phyloP scores from a whole-genome alignment of 2,888 invertebrate species.

The Fissipunctia ypsillon region DNA sequence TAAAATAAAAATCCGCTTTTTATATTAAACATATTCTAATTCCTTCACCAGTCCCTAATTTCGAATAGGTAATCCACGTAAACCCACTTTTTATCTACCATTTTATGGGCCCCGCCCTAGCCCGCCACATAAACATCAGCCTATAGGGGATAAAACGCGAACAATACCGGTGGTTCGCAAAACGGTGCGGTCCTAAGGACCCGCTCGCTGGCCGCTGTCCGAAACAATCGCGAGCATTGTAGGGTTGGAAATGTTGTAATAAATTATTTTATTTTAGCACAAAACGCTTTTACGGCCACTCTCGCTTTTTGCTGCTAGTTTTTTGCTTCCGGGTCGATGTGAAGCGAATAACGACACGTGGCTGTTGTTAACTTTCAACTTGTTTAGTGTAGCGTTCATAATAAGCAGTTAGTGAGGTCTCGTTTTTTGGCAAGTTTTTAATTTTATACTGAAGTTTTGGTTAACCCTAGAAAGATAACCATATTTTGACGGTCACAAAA shows the following conservation, averaged over 20 bases:
- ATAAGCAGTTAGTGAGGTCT: slow-evolving; percentile 24
- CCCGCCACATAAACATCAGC: slow-evolving; percentile 50
- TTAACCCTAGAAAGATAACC: too few relatives aligned
- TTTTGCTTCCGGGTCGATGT: slow-evolving; percentile 79
- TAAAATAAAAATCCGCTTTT: not conserved
- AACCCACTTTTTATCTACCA: slow-evolving; percentile 15
- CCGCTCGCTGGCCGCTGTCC: slow-evolving; percentile 55
- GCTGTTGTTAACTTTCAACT: slow-evolving; percentile 76
- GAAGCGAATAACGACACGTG: slow-evolving; percentile 84
- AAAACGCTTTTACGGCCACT: slow-evolving; percentile 80
- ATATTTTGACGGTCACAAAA: too few relatives aligned
- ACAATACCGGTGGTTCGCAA: slow-evolving; percentile 74
- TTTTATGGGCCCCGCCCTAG: slow-evolving; percentile 40
- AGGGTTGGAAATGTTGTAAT: slow-evolving; percentile 71
- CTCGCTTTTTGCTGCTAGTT: slow-evolving; percentile 84
- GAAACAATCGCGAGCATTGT: slow-evolving; percentile 75
- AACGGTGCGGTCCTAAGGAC: slow-evolving; percentile 70
- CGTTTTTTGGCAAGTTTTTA: slow-evolving; percentile 34
- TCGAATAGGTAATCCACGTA: slow-evolving; percentile 4
- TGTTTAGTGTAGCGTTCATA: slow-evolving; percentile 52
- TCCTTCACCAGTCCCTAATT: not conserved
- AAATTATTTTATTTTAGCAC: slow-evolving; percentile 82
- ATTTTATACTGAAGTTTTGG: slow-evolving; percentile 30
- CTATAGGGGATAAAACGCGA: slow-evolving; percentile 63
- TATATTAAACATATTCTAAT: not conserved